phyloP scores from a whole-genome alignment of 2,113 vertebrate genomes.

The Ibidorhyncha struthersii region DNA sequence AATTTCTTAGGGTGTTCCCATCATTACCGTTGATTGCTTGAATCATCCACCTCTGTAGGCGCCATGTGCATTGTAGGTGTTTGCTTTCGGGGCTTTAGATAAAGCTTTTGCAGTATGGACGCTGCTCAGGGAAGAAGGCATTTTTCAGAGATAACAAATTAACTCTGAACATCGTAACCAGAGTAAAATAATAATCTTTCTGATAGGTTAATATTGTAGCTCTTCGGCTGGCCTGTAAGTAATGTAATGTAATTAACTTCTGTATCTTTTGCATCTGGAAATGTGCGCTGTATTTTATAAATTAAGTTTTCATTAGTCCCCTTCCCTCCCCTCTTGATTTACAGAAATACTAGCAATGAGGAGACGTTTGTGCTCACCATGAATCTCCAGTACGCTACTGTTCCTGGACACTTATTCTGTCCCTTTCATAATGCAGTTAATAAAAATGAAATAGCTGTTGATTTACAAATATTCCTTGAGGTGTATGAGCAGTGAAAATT shows the following conservation, averaged over 20 bases:
- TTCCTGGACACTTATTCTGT: neutral
- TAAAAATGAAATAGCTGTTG: neutral
- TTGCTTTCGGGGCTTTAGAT: neutral
- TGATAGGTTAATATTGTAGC: neutral
- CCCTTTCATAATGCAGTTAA: neutral
- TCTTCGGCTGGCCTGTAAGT: neutral
- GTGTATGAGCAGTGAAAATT: neutral
- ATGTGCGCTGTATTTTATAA: neutral
- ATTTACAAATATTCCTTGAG: neutral
- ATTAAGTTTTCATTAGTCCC: neutral
- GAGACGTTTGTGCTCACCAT: neutral
- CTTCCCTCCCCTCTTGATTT: neutral
- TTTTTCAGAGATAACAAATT: neutral
- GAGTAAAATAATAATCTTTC: neutral
- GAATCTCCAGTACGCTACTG: neutral
- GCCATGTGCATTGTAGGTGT: neutral
- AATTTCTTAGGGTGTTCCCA: neutral
- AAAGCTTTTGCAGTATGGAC: neutral
- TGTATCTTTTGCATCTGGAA: conserved; percentile 1
- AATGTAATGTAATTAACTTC: neutral
- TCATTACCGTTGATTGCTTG: neutral
- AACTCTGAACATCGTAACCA: neutral
- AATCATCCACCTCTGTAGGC: rapidly evolving
- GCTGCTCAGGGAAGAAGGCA: neutral
- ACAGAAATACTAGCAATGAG: neutral